These are phyloP conservation scores for Anniella stebbinsi DNA, from an alignment of 2,797 vertebrate genomes.

Conservation along the genomic window DNA sequence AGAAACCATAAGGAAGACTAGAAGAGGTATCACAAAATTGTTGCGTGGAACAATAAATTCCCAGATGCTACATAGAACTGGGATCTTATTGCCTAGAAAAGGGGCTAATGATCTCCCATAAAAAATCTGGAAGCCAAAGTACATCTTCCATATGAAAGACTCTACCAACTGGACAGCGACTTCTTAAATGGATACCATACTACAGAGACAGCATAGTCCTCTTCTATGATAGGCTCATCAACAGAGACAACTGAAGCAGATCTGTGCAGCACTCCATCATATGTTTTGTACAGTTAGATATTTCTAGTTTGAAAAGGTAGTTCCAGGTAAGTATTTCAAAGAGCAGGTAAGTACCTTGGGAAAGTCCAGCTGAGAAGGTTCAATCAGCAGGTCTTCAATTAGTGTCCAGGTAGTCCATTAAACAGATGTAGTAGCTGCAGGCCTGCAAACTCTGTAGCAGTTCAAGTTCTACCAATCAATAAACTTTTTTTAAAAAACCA, in stretches of 20 bases:
- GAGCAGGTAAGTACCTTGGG: slow-evolving; percentile 22
- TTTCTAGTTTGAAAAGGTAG: slow-evolving; percentile 65
- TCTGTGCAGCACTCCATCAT: slow-evolving; percentile 46
- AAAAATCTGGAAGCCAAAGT: neutral
- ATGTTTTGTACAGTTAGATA: slow-evolving; percentile 45
- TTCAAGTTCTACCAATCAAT: neutral
- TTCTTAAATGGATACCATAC: neutral
- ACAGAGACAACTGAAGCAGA: slow-evolving; percentile 8
- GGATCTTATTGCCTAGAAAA: neutral
- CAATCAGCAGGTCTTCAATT: neutral
- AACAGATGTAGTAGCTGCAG: slow-evolving; percentile 35
- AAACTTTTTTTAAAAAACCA: slow-evolving; percentile 15
- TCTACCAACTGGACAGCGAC: neutral
- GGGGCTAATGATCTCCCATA: neutral
- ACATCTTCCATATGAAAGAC: neutral
- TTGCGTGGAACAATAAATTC: neutral
- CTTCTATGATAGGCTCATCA: neutral
- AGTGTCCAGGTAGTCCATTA: slow-evolving; percentile 27
- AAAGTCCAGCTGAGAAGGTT: neutral
- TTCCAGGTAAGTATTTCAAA: slow-evolving; percentile 53
- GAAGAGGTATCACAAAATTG: neutral
- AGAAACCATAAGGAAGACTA: neutral
- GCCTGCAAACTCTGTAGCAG: slow-evolving; percentile 45
- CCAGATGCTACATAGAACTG: neutral
- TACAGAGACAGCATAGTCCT: neutral